Conservation (phyloP, 2,797 vertebrate species). For the Cynopterus sphinx region DNA sequence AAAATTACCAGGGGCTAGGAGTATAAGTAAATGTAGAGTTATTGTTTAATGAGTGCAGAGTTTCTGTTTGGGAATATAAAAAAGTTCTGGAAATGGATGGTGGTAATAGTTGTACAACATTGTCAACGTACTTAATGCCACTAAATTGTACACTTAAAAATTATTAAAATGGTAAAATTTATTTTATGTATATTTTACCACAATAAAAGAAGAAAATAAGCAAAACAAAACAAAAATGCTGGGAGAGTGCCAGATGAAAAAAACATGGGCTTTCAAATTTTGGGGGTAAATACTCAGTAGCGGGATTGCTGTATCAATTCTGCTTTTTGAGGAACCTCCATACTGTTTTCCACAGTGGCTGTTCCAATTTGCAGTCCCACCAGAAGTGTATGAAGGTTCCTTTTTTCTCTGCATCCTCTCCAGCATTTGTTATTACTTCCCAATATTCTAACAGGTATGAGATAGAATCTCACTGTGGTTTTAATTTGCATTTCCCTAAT, state of each 20-base stretch:
- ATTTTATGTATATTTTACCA: neutral
- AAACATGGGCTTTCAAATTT: neutral
- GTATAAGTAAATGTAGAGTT: neutral
- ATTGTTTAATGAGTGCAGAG: neutral
- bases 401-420: too few relatives aligned
- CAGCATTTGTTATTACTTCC: too few relatives aligned
- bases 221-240: neutral
- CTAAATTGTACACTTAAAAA: neutral
- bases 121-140: neutral
- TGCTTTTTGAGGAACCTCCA: too few relatives aligned
- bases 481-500: too few relatives aligned
- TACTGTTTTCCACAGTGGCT: too few relatives aligned
- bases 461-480: too few relatives aligned
- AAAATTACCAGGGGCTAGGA: neutral
- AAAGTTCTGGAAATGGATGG: neutral
- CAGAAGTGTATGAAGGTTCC: too few relatives aligned
- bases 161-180: neutral
- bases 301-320: too few relatives aligned
- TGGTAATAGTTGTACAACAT: neutral
- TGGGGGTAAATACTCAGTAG: too few relatives aligned
- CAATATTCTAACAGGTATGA: too few relatives aligned
- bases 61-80: neutral
- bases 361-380: too few relatives aligned
- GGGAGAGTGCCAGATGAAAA: neutral
- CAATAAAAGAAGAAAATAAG: neutral